These are phyloP conservation scores for Popillia japonica DNA, from an alignment of 1,140 invertebrate species.

Conservation along the genomic window DNA sequence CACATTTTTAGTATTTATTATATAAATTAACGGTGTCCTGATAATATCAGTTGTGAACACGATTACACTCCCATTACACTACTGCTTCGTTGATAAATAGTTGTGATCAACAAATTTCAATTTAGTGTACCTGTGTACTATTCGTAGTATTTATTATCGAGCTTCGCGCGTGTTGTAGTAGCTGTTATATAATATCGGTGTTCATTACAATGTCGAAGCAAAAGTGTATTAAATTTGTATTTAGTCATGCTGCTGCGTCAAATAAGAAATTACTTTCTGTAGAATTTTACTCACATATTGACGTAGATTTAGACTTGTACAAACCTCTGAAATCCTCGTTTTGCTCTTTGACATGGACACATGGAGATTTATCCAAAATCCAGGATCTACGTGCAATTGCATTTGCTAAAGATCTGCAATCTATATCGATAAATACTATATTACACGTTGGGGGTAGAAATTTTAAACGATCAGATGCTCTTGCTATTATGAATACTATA, in stretches of 20 bases:
- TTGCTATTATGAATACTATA: constrained; percentile 47
- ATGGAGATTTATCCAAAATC: constrained; percentile 39
- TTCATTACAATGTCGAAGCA: constrained; percentile 3
- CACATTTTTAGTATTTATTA: no score
- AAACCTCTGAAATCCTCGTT: constrained; percentile 8
- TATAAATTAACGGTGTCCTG: no score
- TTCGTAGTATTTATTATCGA: not conserved
- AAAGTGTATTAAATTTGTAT: not conserved
- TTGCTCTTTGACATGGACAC: constrained; percentile 20
- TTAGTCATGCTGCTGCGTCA: not conserved
- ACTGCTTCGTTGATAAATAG: no score
- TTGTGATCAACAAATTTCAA: no score
- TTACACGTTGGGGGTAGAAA: constrained; percentile 52
- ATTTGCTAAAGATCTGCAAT: constrained; percentile 45
- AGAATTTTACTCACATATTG: constrained; percentile 18
- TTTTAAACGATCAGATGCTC: constrained; percentile 42
- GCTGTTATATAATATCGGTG: not conserved
- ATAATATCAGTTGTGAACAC: no score
- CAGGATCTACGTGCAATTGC: constrained; percentile 45
- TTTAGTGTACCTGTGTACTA: not conserved
- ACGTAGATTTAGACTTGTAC: not conserved
- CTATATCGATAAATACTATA: constrained; percentile 42
- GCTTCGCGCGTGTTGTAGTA: not conserved
- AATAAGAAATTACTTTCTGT: constrained; percentile 28
- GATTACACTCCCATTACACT: no score